Percentiles rank a stretch among this genome's conserved stretches.
Conservation (phyloP, 2,113 vertebrate species). For the Mesitornis unicolor region DNA sequence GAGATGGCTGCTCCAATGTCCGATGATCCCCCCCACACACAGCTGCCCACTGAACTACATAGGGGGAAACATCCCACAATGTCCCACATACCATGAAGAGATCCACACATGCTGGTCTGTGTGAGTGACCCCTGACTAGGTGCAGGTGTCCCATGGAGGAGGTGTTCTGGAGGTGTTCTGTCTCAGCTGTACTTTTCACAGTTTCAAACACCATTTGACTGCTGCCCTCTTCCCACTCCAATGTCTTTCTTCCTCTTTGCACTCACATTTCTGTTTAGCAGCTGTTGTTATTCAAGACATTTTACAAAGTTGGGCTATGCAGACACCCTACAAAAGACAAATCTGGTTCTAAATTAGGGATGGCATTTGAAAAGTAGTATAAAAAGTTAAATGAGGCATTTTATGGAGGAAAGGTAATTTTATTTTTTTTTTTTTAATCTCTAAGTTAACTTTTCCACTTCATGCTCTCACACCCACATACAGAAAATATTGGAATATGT, state of each 20-base stretch:
- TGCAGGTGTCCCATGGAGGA: rapidly evolving
- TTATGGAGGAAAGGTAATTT: not conserved
- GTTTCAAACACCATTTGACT: not conserved
- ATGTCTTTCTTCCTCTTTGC: not conserved
- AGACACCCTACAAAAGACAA: not conserved
- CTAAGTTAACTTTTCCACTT: not conserved
- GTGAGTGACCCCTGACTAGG: not conserved
- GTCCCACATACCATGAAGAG: not conserved
- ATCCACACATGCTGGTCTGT: not conserved
- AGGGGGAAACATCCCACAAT: no score
- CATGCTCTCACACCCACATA: not conserved
- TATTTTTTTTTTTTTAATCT: not conserved
- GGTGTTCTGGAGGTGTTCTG: no score
- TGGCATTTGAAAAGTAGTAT: not conserved
- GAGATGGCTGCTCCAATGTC: not conserved
- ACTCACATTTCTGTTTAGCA: not conserved
- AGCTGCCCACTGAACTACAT: not conserved
- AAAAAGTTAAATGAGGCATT: not conserved
- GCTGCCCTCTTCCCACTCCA: not conserved
- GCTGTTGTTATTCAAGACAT: not conserved
- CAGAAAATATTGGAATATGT: not conserved
- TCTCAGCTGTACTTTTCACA: not conserved
- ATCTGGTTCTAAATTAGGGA: not conserved
- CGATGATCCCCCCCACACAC: not conserved
- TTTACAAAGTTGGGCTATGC: not conserved